Percentiles rank a stretch among this genome's conserved stretches.
phyloP scores from a whole-genome alignment of 2,113 vertebrate species.

The Gorsachius goisagi region DNA sequence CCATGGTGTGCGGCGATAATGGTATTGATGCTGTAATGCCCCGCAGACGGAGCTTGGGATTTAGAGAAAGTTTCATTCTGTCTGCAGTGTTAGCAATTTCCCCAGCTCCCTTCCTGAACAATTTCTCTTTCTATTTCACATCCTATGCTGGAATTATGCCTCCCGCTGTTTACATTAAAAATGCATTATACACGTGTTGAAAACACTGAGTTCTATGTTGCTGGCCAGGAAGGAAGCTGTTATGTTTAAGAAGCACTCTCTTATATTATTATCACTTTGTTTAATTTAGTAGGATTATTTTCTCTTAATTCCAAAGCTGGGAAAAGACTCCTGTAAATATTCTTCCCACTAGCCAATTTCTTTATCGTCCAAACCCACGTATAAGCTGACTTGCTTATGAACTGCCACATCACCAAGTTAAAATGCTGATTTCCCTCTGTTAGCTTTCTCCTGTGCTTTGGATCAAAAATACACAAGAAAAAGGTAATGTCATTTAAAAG shows the following conservation, averaged over 20 bases:
- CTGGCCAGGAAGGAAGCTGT: constrained; percentile 52
- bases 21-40: constrained; percentile 27
- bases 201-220: constrained; percentile 47
- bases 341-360: constrained; percentile 54
- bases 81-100: constrained; percentile 17
- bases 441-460: constrained; percentile 41
- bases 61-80: constrained; percentile 38
- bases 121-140: constrained; percentile 53
- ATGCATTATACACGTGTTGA: constrained; percentile 62
- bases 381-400: constrained; percentile 47
- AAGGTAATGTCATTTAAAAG: constrained; percentile 39
- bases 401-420: constrained; percentile 30
- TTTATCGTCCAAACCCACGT: not conserved
- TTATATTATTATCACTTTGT: constrained; percentile 59
- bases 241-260: constrained; percentile 32
- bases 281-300: constrained; percentile 70
- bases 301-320: constrained; percentile 53
- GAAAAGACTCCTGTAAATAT: constrained; percentile 60
- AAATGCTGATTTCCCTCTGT: constrained; percentile 42
- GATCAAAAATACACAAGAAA: constrained; percentile 33
- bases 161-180: constrained; percentile 61
- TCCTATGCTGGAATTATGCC: constrained; percentile 59
- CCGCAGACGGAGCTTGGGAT: not conserved
- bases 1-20: constrained; percentile 36
- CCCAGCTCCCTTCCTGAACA: constrained; percentile 27